phyloP scores from a whole-genome alignment of 2,888 invertebrate genomes.

The Helobdella robusta region DNA sequence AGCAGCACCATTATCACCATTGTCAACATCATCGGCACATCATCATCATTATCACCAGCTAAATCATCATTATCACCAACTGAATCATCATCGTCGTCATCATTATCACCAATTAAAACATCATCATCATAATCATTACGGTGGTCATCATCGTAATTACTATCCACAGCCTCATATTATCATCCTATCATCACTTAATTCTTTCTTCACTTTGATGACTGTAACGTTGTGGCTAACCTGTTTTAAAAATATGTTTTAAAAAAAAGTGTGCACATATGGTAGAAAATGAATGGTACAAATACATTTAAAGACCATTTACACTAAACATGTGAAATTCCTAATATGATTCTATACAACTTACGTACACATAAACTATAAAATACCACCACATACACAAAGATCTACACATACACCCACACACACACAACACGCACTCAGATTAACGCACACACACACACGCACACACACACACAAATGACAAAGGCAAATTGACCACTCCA shows the following conservation, averaged over 20 bases:
- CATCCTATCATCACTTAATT: constrained; percentile 7
- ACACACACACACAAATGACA: neutral
- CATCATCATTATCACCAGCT: too few relatives aligned
- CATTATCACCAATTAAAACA: too few relatives aligned
- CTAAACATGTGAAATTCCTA: too few relatives aligned
- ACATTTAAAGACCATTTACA: constrained; percentile 27
- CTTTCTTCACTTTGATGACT: constrained; percentile 11
- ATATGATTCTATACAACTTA: too few relatives aligned
- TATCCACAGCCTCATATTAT: neutral
- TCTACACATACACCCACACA: neutral
- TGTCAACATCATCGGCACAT: too few relatives aligned
- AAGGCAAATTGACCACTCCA: constrained; percentile 71
- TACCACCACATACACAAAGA: constrained; percentile 25
- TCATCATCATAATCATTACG: too few relatives aligned
- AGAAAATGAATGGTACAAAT: constrained; percentile 21
- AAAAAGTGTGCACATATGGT: constrained; percentile 10
- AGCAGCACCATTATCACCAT: too few relatives aligned
- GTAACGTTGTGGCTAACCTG: constrained; percentile 24
- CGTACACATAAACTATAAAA: too few relatives aligned
- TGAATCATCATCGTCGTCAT: too few relatives aligned
- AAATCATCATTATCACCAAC: too few relatives aligned
- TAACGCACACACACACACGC: neutral
- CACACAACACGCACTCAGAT: neutral
- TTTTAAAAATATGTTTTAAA: neutral
- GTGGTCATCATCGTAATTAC: too few relatives aligned